Base-by-base conservation (phyloP, 2,797 vertebrate species). In the Argentina silus region DNA sequence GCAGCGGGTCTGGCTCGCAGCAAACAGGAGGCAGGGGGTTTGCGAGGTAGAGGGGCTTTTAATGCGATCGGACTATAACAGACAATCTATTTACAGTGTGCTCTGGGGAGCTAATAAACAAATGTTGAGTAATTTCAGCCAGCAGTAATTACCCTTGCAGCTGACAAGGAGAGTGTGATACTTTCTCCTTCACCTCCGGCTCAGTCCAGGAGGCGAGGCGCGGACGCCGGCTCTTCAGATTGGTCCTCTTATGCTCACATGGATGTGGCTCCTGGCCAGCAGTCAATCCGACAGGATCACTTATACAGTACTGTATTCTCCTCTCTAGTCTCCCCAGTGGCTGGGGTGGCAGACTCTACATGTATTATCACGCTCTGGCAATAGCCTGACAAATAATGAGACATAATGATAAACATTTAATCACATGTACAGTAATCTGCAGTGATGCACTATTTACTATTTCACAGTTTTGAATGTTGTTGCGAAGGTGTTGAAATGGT, bases 81-180 rank as follows among this genome's bases (percentile, higher is more conserved):
- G 96, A 98, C 97, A 97, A 98, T 99, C 97, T 98, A 98, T 98
- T 98, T 98, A 98, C 96, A 96, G 96, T 95, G 95, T 96, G 95
- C 97, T 98, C 97, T 95, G 92, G 97, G 97, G 97, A 98, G 96
- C 97, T 97, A 96, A 98, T 98, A 98, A 98, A 98, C 97, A 97
- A 99, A 98, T 99, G 97, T 97, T 98, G 97, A 99, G 97, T 98
- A 98, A 98, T 99, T 98, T 98, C 96, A 98, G 97, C 97, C 97
- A 98, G 96, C 96, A 97, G 97, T 98, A 99, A 99, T 98, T 99
- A 99, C 97, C 97, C 97, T 98, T 98, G 97, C 97, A 97, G 96
- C 96, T 98, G 97, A 98, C 97, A 99, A 98, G 97, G 96, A 97
- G 96, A 98, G 95, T 93, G 96, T 94, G 96, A 96, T 97, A 95